Base-by-base conservation (phyloP, 2,797 vertebrate genomes). In the Rallus crepitans region DNA sequence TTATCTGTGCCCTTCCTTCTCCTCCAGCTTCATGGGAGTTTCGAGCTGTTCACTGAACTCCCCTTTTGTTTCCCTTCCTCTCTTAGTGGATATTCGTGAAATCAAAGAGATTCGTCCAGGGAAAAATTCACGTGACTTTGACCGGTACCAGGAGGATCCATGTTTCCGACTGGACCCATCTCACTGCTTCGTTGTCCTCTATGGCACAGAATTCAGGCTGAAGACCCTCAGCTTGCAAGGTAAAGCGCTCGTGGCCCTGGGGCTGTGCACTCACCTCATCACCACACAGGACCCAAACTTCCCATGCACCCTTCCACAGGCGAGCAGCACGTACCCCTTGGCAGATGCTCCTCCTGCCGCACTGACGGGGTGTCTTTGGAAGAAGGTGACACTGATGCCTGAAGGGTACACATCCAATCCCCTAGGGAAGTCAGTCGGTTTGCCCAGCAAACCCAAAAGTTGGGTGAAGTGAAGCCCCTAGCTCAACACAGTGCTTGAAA, bases 211-310 rank as follows among this genome's bases (percentile, higher is more conserved):
- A 81, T 99, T 99, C 97, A 98, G 99, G 48, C 98, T 99, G 71
- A 99, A 99, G 97, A 99, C 99, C 6, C 98, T 99, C 97, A 99
- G 99, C 94, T 95, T 99, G 33, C 99, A 99, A 98, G 99, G 99
- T 99, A 97, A 17, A 35, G 89, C 16, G 18, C 48, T 77, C 0
- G 0, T n/a, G 9, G n/a, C 15, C n/a, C 24, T 1, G 0, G 45
- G 63, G 13, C 20, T 48, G 39, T 48, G 39, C n/a, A 35, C 27
- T 20, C 30, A 6, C 5, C 18, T 35, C 27, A 5, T n/a, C 64
- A 39, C 30, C 45, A 21, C 40, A 19, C 40, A 48, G 48, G 14
- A 25, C 16, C 20, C 57, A 48, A 27, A 25, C 9, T 21, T 63
- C 59, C 1, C 0, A 9, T 20, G 11, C 23, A 28, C 52, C 35